These are phyloP conservation scores for Oreamnos americanus DNA, from an alignment of 2,113 vertebrate species.

Conservation along the genomic window DNA sequence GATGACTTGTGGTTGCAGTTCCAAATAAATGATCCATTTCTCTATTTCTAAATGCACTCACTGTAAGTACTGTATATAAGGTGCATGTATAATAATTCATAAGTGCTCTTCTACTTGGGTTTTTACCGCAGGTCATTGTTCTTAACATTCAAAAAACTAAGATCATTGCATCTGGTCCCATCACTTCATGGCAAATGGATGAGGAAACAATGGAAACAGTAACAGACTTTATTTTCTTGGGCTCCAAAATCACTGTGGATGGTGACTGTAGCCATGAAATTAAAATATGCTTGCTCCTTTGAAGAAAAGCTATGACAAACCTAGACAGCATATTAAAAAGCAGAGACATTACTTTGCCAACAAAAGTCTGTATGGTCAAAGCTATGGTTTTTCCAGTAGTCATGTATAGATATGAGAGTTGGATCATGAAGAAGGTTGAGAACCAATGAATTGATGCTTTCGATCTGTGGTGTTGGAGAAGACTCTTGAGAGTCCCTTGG, in stretches of 20 bases:
- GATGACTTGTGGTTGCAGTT: not conserved
- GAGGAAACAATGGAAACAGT: not conserved
- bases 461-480: not conserved
- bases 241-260: not conserved
- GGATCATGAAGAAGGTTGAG: not conserved
- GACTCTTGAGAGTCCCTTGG: not conserved
- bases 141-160: not conserved
- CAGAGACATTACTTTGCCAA: not conserved
- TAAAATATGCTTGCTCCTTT: not conserved
- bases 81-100: not conserved
- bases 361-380: not conserved
- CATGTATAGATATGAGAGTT: not conserved
- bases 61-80: not conserved
- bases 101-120: not conserved
- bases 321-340: not conserved
- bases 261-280: not conserved
- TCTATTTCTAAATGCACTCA: not conserved
- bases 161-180: not conserved
- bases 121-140: not conserved
- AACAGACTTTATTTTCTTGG: not conserved
- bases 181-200: not conserved
- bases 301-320: not conserved
- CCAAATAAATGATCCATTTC: not conserved
- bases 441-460: not conserved
- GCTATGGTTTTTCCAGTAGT: not conserved